A percentile compares a stretch with the other conserved stretches of the same genome.
Evolutionary conservation across 2,797 vertebrate species (phyloP).

Genomic region (Scolopax rusticola): DNA sequence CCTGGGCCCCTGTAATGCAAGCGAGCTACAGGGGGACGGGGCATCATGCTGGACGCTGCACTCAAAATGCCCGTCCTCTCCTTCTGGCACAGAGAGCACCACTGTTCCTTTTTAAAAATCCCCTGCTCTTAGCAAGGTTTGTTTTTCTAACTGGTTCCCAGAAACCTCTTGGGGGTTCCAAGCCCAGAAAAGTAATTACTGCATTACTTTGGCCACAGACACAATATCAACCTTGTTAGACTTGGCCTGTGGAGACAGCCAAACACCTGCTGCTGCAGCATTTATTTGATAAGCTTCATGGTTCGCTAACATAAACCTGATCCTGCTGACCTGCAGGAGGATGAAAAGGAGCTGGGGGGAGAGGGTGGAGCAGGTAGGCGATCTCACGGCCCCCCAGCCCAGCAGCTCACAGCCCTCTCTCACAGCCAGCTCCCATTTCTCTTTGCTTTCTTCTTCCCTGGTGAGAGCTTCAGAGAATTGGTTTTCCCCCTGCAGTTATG

Average conservation of each 20-base stretch:
- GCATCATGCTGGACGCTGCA: background rate
- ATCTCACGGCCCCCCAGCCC: slow-evolving; percentile 31
- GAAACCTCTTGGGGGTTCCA: slow-evolving; percentile 72
- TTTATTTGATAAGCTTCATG: slow-evolving; percentile 78
- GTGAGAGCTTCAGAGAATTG: slow-evolving; percentile 72
- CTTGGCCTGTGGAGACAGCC: slow-evolving; percentile 63
- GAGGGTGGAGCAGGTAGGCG: slow-evolving; percentile 48
- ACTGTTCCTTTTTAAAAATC: slow-evolving; percentile 58
- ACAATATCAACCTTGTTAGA: slow-evolving; percentile 73
- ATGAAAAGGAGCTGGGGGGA: slow-evolving; percentile 68
- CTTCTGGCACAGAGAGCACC: slow-evolving; percentile 46
- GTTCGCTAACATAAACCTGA: slow-evolving; percentile 73
- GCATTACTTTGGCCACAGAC: slow-evolving; percentile 61
- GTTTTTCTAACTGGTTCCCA: slow-evolving; percentile 75
- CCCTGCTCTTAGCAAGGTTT: slow-evolving; percentile 70
- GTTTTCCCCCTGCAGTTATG: slow-evolving; percentile 67
- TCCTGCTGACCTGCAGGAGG: slow-evolving; percentile 73
- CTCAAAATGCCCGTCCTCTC: slow-evolving; percentile 1
- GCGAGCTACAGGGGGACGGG: background rate
- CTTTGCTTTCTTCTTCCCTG: slow-evolving; percentile 59
- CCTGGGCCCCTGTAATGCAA: background rate
- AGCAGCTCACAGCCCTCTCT: slow-evolving; percentile 33
- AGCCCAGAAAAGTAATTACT: slow-evolving; percentile 70
- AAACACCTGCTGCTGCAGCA: slow-evolving; percentile 78
- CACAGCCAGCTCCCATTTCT: slow-evolving; percentile 53